These are phyloP conservation scores for Scaptomyza tumidula DNA, from an alignment of 2,888 invertebrate species.

Conservation along the genomic window DNA sequence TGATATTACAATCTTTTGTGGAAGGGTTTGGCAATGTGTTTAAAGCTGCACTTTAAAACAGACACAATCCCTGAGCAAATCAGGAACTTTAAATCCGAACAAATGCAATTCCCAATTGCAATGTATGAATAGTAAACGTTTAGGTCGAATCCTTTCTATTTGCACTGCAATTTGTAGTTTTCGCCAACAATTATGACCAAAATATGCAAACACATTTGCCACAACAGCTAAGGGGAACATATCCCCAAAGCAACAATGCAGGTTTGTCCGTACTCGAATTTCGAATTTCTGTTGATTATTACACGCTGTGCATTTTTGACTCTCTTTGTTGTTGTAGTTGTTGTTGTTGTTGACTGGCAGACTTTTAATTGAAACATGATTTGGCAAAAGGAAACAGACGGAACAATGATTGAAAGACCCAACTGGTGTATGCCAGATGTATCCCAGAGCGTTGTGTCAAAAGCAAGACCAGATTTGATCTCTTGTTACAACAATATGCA, in stretches of 20 bases:
- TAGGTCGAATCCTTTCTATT: constrained; percentile 10
- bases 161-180: constrained; percentile 50
- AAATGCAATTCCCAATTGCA: constrained; percentile 50
- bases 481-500: constrained; percentile 53
- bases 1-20: constrained; percentile 7
- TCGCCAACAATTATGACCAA: constrained; percentile 56
- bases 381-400: constrained; percentile 35
- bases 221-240: constrained; percentile 18
- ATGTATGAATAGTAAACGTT: constrained; percentile 28
- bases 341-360: constrained; percentile 27
- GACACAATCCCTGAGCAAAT: constrained; percentile 16
- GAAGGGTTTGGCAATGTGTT: neutral
- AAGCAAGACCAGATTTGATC: constrained; percentile 49
- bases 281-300: constrained; percentile 61
- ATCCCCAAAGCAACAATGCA: constrained; percentile 7
- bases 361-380: constrained; percentile 76
- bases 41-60: constrained; percentile 20
- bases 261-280: constrained; percentile 27
- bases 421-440: constrained; percentile 28
- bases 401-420: constrained; percentile 52
- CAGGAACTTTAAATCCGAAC: constrained; percentile 18
- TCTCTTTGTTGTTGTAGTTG: constrained; percentile 2
- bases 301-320: constrained; percentile 21
- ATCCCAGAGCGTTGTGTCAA: constrained; percentile 14
- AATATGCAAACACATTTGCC: constrained; percentile 60